Percentiles rank a stretch among this genome's conserved stretches.
Evolutionary conservation across 2,113 vertebrate genomes (phyloP).

Genomic region (Gulo gulo): DNA sequence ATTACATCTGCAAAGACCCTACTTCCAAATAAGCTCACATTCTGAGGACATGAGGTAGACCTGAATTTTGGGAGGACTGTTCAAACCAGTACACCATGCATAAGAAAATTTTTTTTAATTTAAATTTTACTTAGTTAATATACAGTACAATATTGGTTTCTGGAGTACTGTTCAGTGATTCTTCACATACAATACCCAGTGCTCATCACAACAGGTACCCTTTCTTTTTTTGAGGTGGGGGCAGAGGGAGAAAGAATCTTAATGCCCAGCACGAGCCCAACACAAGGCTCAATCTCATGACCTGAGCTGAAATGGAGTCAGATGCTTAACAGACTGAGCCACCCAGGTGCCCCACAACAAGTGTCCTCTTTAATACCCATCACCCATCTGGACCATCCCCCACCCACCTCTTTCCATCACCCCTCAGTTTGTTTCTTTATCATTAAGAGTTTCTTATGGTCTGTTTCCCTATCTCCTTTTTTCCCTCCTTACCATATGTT

Average conservation of each 20-base stretch:
- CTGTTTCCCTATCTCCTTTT: background rate
- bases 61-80: background rate
- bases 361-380: background rate
- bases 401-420: background rate
- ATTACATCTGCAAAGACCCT: background rate
- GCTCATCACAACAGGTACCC: background rate
- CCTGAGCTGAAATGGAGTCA: background rate
- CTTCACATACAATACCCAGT: background rate
- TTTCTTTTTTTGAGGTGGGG: background rate
- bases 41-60: background rate
- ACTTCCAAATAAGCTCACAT: conserved; percentile 15
- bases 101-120: background rate
- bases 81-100: background rate
- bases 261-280: fast-evolving
- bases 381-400: background rate
- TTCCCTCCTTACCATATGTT: background rate
- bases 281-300: background rate
- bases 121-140: background rate
- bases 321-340: background rate
- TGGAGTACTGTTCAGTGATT: background rate
- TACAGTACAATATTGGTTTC: background rate
- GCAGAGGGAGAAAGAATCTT: background rate
- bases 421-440: background rate
- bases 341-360: background rate
- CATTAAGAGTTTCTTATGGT: background rate